Conservation (phyloP, 2,888 invertebrate species). For the Gerris lacustris region DNA sequence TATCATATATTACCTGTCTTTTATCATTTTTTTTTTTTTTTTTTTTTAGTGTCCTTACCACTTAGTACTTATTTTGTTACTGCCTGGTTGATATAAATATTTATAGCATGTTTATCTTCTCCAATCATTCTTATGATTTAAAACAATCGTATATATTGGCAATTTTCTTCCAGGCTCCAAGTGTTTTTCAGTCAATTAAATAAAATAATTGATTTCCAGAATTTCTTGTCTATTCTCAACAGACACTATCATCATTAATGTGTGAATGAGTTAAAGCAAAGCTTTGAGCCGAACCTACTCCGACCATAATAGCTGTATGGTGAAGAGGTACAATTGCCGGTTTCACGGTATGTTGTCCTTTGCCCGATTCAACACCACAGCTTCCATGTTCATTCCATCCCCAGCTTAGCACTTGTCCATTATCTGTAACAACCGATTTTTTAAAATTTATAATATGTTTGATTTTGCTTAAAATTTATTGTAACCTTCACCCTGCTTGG, state of each 20-base stretch:
- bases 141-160: too few species aligned
- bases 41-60: too few species aligned
- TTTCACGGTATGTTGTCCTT: constrained; percentile 38
- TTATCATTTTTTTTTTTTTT: too few species aligned
- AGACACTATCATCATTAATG: neutral
- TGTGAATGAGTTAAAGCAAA: constrained; percentile 37
- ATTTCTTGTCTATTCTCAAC: neutral
- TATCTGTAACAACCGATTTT: constrained; percentile 38
- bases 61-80: too few species aligned
- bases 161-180: too few species aligned
- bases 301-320: constrained; percentile 33
- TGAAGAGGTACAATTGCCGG: constrained; percentile 38
- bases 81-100: too few species aligned
- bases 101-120: too few species aligned
- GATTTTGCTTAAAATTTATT: too few species aligned
- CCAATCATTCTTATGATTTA: too few species aligned
- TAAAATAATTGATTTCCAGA: neutral
- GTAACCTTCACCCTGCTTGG: too few species aligned
- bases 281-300: constrained; percentile 43
- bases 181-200: too few species aligned
- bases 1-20: too few species aligned
- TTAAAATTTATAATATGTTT: neutral
- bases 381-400: constrained; percentile 87
- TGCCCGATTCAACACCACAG: constrained; percentile 52
- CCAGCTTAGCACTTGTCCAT: constrained; percentile 60